Conservation (phyloP, 2,113 vertebrate genomes). For the Plecotus auritus region DNA sequence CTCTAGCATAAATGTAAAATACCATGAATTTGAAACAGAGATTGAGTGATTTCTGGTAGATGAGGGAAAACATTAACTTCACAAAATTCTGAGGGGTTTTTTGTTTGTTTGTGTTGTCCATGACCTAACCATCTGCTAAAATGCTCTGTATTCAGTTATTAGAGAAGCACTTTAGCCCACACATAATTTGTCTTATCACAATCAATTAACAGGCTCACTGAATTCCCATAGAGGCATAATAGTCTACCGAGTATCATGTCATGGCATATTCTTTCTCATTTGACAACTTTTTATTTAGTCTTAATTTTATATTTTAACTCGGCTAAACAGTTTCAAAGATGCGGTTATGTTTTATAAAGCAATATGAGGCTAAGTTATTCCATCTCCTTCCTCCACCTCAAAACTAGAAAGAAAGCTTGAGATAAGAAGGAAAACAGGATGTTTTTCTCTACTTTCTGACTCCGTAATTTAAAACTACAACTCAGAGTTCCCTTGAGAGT, state of each 20-base stretch:
- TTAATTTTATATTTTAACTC: neutral
- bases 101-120: constrained; percentile 9
- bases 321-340: neutral
- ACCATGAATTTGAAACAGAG: neutral
- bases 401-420: neutral
- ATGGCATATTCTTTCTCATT: neutral
- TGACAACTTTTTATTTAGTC: neutral
- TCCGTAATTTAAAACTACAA: constrained; percentile 16
- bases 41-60: neutral
- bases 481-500: neutral
- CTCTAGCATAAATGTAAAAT: neutral
- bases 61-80: neutral
- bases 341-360: neutral
- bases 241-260: neutral
- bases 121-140: neutral
- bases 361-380: neutral
- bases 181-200: neutral
- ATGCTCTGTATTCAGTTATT: neutral
- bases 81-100: neutral
- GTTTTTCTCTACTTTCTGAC: neutral
- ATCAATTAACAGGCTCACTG: neutral
- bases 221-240: neutral
- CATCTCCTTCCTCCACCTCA: neutral
- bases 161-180: neutral
- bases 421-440: neutral